Evolutionary conservation across 2,888 invertebrate genomes (phyloP).

Genomic region (Mechanitis mazaeus): DNA sequence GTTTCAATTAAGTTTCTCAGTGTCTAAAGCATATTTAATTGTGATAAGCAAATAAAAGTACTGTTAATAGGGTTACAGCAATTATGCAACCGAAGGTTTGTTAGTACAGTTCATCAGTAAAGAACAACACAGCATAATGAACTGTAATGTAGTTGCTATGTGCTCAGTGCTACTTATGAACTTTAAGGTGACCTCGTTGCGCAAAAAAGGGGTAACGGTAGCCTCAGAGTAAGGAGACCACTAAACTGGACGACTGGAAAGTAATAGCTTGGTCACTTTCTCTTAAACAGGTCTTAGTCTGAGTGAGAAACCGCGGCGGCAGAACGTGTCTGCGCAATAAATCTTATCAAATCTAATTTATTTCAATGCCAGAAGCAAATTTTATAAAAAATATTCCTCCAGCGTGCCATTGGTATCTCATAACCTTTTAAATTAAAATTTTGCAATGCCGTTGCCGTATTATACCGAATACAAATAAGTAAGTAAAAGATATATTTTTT

Average conservation of each 20-base stretch:
- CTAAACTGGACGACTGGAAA: slow-evolving; percentile 58
- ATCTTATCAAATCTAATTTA: neutral
- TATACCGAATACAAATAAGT: neutral
- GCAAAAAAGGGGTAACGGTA: slow-evolving; percentile 65
- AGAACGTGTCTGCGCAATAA: slow-evolving; percentile 34
- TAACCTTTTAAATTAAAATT: slow-evolving; percentile 35
- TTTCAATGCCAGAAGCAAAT: slow-evolving; percentile 17
- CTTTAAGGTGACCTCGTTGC: slow-evolving; percentile 58
- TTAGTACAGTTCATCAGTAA: neutral
- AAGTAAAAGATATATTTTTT: neutral
- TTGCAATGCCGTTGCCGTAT: slow-evolving; percentile 35
- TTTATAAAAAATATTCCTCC: slow-evolving; percentile 21
- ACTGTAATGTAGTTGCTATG: slow-evolving; percentile 30
- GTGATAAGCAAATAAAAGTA: neutral
- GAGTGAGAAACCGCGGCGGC: slow-evolving; percentile 40
- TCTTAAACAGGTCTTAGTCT: slow-evolving; percentile 55
- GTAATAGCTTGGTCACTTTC: slow-evolving; percentile 68
- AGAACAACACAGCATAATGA: neutral
- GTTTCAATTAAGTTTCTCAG: too few species aligned
- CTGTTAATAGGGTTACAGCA: neutral
- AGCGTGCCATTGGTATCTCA: slow-evolving; percentile 21
- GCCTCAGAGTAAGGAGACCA: slow-evolving; percentile 35
- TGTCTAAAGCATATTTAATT: too few species aligned
- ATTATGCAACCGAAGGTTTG: neutral
- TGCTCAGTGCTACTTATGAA: slow-evolving; percentile 39